Percentiles rank a stretch among this genome's conserved stretches.
phyloP scores from a whole-genome alignment of 2,113 vertebrate species.

The Colinus virginianus region DNA sequence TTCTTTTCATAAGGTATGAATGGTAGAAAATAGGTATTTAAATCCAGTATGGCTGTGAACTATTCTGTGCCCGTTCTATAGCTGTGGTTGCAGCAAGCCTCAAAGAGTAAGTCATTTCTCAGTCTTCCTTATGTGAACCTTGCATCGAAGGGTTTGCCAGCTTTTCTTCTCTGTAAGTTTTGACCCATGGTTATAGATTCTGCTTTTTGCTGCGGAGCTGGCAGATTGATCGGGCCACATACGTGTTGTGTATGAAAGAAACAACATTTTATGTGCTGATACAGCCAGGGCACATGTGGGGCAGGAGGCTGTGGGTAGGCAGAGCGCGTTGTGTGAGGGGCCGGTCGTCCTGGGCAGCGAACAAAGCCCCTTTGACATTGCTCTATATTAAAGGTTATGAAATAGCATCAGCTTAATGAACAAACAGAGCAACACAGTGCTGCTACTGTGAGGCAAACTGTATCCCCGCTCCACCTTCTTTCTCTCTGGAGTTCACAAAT shows the following conservation, averaged over 20 bases:
- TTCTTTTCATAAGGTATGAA: background rate
- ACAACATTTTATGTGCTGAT: background rate
- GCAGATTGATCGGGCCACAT: background rate
- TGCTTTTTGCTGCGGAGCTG: background rate
- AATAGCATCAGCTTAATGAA: slow-evolving; percentile 16
- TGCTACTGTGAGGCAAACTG: background rate
- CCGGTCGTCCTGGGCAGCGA: background rate
- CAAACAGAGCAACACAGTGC: background rate
- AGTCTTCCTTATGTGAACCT: slow-evolving; percentile 2
- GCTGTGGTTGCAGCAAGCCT: background rate
- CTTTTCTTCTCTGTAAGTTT: slow-evolving; percentile 31
- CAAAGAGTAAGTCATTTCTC: slow-evolving; percentile 36
- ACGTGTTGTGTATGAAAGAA: background rate
- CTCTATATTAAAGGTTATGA: background rate
- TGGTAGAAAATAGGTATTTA: background rate
- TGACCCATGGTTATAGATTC: slow-evolving; percentile 23
- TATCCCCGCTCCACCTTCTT: background rate
- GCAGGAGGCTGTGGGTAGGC: slow-evolving; percentile 1
- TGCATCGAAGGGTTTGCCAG: background rate
- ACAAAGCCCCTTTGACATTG: slow-evolving; percentile 49
- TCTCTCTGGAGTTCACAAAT: background rate
- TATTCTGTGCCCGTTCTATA: background rate
- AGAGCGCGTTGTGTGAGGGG: background rate
- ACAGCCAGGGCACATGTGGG: background rate
- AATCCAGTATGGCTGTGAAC: background rate